phyloP scores from a whole-genome alignment of 2,797 vertebrate species.

The Aldrovandia affinis region DNA sequence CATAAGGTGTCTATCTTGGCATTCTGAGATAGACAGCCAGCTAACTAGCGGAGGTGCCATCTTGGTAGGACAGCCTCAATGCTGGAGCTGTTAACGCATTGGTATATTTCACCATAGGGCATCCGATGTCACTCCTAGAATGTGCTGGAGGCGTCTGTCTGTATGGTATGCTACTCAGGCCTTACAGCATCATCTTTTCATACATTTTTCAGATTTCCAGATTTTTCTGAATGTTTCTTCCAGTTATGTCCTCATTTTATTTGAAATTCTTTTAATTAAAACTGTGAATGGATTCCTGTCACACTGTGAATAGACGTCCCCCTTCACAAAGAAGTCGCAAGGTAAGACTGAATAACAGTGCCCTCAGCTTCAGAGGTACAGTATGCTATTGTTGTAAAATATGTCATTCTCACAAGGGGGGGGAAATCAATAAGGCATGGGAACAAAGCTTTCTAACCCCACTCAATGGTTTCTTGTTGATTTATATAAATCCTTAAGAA shows the following conservation, averaged over 20 bases:
- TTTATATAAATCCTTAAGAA: conserved; percentile 46
- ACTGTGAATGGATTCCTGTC: neutral
- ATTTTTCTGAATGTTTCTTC: no score
- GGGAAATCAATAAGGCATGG: conserved; percentile 62
- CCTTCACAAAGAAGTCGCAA: neutral
- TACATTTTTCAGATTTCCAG: no score
- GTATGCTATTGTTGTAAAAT: conserved; percentile 55
- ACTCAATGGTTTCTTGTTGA: conserved; percentile 54
- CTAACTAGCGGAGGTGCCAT: no score
- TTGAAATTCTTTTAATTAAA: conserved; percentile 10
- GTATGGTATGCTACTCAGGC: no score
- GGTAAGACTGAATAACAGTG: neutral
- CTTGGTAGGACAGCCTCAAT: no score
- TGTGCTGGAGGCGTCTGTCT: no score
- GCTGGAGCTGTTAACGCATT: no score
- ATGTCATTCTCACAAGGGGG: conserved; percentile 40
- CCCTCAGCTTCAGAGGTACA: neutral
- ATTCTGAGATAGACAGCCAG: no score
- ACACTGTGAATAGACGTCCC: neutral
- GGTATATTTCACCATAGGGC: no score
- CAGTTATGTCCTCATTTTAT: neutral
- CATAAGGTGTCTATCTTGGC: no score
- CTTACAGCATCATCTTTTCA: no score
- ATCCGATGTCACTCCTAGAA: no score
- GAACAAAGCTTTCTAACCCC: conserved; percentile 51